Conservation (phyloP, 1,140 invertebrate genomes). For the Drosophila rufa region DNA sequence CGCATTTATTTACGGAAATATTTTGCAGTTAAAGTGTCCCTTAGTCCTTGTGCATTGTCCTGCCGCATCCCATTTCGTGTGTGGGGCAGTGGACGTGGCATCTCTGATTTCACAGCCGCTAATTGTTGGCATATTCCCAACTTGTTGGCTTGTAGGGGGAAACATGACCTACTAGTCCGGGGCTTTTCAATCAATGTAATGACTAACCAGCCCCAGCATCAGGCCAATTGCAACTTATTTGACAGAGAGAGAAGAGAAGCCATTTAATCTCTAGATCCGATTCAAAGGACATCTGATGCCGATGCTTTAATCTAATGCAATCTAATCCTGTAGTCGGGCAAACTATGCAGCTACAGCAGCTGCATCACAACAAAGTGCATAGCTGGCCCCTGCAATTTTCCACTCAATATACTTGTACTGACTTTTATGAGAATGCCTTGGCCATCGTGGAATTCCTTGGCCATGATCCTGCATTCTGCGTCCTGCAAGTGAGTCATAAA, state of each 20-base stretch:
- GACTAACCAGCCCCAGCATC: neutral
- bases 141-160: conserved; percentile 1
- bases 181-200: conserved; percentile 34
- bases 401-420: conserved; percentile 59
- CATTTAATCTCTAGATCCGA: conserved; percentile 17
- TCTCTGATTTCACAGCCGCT: conserved; percentile 14
- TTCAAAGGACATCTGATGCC: conserved; percentile 24
- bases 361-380: conserved; percentile 53
- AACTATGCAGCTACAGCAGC: conserved; percentile 11
- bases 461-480: conserved; percentile 15
- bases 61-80: neutral
- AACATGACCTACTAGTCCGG: conserved; percentile 3
- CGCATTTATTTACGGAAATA: conserved; percentile 39
- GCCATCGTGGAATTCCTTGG: conserved; percentile 22
- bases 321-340: conserved; percentile 22
- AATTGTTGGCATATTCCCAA: conserved; percentile 42
- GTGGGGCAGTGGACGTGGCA: neutral
- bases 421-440: conserved; percentile 55
- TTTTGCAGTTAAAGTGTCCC: conserved; percentile 12
- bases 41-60: conserved; percentile 38
- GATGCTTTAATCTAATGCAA: conserved; percentile 45
- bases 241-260: conserved; percentile 6
- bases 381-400: conserved; percentile 59
- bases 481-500: conserved; percentile 58
- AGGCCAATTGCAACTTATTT: conserved; percentile 35